phyloP scores from a whole-genome alignment of 2,113 vertebrate genomes.

The Corythaixoides concolor region DNA sequence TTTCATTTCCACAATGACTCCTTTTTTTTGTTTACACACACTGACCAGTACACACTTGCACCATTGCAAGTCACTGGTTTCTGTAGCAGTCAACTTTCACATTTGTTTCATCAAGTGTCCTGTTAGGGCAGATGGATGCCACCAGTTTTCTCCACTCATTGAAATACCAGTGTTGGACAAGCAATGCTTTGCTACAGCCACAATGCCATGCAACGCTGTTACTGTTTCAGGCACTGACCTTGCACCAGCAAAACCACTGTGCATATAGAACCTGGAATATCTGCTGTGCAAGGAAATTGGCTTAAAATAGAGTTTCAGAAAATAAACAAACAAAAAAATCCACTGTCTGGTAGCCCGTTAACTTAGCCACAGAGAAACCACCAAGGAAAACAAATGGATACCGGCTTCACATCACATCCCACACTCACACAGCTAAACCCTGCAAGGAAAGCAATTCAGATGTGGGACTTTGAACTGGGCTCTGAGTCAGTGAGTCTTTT shows the following conservation, averaged over 20 bases:
- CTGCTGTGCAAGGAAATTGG: background rate
- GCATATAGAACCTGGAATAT: background rate
- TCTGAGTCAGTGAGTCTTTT: background rate
- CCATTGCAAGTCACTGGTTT: background rate
- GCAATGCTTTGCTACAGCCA: background rate
- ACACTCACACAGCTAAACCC: background rate
- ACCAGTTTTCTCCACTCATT: background rate
- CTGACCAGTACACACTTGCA: background rate
- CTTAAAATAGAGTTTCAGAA: background rate
- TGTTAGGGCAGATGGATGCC: fast-evolving
- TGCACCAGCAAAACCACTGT: background rate
- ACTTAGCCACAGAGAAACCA: background rate
- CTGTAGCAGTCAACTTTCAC: fast-evolving
- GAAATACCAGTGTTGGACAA: background rate
- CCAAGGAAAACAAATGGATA: background rate
- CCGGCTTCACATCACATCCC: background rate
- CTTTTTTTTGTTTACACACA: background rate
- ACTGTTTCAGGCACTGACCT: background rate
- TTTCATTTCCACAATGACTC: background rate
- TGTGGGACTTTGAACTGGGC: background rate
- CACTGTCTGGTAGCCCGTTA: background rate
- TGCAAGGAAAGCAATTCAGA: background rate
- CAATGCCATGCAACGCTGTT: fast-evolving
- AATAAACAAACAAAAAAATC: background rate
- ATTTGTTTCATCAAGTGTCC: background rate